Percentiles rank a stretch among this genome's conserved stretches.
Conservation (phyloP, 64 coral and sea anemone species). For the Montipora foliosa region DNA sequence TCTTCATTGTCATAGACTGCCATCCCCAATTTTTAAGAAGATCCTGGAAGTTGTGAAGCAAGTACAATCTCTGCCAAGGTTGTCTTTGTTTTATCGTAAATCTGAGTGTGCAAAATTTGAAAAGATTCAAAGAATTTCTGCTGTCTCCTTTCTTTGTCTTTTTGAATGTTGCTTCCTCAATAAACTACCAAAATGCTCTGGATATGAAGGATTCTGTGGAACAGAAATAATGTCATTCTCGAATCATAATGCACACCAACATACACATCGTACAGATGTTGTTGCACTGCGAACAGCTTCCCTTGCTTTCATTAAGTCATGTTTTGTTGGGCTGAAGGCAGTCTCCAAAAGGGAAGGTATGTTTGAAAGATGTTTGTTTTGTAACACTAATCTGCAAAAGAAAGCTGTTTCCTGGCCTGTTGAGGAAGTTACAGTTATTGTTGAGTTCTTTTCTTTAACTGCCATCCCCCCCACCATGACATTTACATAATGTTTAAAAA, state of each 20-base stretch:
- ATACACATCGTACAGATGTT: not conserved
- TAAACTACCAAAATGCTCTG: conserved; percentile 54
- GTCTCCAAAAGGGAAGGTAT: conserved; percentile 38
- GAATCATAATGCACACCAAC: not conserved
- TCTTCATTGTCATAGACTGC: conserved; percentile 50
- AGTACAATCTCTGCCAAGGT: not conserved
- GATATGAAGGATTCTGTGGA: conserved; percentile 76
- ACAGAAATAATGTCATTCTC: not conserved
- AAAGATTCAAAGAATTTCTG: not conserved
- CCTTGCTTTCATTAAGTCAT: conserved; percentile 42
- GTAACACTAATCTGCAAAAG: too few relatives aligned
- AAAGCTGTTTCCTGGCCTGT: too few relatives aligned
- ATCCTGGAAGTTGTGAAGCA: conserved; percentile 44
- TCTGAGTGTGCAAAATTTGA: not conserved
- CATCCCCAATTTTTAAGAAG: conserved; percentile 68
- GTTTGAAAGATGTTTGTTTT: not conserved
- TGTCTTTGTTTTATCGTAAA: conserved; percentile 1
- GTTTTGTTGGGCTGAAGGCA: conserved; percentile 32
- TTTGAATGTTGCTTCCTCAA: conserved; percentile 68
- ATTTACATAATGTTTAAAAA: too few relatives aligned
- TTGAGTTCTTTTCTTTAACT: too few relatives aligned
- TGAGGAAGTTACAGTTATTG: too few relatives aligned
- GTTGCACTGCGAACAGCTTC: conserved; percentile 55
- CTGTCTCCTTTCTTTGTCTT: conserved; percentile 57
- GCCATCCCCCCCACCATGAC: too few relatives aligned